A percentile compares a stretch with the other conserved stretches of the same genome.
These are phyloP conservation scores for Drosophila histrio DNA, from an alignment of 2,888 invertebrate genomes.

Conservation along the genomic window DNA sequence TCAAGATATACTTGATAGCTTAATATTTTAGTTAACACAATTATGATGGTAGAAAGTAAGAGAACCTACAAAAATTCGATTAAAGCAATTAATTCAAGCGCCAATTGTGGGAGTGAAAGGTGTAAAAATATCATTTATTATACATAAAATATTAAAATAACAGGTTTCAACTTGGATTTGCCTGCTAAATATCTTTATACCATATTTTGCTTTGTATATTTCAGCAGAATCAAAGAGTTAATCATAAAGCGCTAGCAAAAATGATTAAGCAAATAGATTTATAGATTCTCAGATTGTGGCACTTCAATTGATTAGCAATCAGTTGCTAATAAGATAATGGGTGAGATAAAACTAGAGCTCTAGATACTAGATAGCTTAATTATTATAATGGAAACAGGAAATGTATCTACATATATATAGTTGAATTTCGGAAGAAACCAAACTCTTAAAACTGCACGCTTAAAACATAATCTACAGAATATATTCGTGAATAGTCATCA, in stretches of 20 bases:
- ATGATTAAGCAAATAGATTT: not conserved
- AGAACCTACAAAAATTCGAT: not conserved
- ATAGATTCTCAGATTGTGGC: not conserved
- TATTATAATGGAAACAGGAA: not conserved
- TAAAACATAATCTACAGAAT: not conserved
- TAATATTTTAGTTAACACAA: not conserved
- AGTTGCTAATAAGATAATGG: slow-evolving; percentile 4
- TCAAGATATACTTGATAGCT: not conserved
- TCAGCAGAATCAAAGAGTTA: not conserved
- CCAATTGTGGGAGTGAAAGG: not conserved
- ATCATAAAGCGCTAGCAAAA: not conserved
- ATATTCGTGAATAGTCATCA: not conserved
- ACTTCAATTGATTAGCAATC: slow-evolving; percentile 2
- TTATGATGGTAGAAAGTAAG: not conserved
- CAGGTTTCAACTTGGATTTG: not conserved
- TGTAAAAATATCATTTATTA: not conserved
- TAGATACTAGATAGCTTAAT: not conserved
- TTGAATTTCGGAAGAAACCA: not conserved
- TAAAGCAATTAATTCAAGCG: not conserved
- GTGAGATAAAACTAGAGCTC: not conserved
- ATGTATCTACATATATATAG: not conserved
- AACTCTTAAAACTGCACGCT: not conserved
- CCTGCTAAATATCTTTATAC: not conserved
- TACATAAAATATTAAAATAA: not conserved
- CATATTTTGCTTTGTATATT: not conserved